phyloP scores from a whole-genome alignment of 1,140 invertebrate genomes.

The Drosophila pallidifrons region DNA sequence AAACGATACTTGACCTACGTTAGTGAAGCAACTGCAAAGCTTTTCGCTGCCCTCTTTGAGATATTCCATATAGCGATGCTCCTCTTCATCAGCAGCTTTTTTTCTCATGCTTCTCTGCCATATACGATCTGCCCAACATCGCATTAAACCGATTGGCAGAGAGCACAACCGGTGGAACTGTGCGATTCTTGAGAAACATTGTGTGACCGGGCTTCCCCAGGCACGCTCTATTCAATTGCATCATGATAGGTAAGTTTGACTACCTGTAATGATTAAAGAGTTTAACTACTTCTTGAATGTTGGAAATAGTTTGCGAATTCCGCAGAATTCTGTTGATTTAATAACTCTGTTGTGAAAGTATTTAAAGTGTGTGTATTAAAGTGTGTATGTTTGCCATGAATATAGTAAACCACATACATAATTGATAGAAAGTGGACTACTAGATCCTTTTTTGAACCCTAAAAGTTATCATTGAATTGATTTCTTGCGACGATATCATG shows the following conservation, averaged over 20 bases:
- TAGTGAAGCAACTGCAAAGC: slow-evolving; percentile 56
- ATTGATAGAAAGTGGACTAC: too few species aligned
- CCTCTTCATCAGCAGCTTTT: slow-evolving; percentile 51
- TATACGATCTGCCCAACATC: slow-evolving; percentile 43
- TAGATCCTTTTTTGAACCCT: too few species aligned
- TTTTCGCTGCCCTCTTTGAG: slow-evolving; percentile 63
- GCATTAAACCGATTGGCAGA: slow-evolving; percentile 59
- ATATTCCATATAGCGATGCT: slow-evolving; percentile 55
- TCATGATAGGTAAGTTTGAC: neutral
- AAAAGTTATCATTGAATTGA: too few species aligned
- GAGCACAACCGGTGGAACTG: slow-evolving; percentile 48
- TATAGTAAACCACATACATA: too few species aligned
- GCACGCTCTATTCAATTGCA: neutral
- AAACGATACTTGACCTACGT: slow-evolving; percentile 11
- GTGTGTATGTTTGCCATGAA: neutral
- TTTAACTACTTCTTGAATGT: too few species aligned
- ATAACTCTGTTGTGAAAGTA: neutral
- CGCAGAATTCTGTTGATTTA: neutral
- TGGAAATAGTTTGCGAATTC: neutral
- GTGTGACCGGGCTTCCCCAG: neutral
- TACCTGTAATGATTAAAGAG: too few species aligned
- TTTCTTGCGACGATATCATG: too few species aligned
- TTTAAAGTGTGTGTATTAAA: neutral
- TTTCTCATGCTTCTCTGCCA: slow-evolving; percentile 30
- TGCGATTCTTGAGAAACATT: slow-evolving; percentile 14